These are phyloP conservation scores for Diploscapter pachys DNA, from an alignment of 1,140 invertebrate genomes.

Conservation along the genomic window DNA sequence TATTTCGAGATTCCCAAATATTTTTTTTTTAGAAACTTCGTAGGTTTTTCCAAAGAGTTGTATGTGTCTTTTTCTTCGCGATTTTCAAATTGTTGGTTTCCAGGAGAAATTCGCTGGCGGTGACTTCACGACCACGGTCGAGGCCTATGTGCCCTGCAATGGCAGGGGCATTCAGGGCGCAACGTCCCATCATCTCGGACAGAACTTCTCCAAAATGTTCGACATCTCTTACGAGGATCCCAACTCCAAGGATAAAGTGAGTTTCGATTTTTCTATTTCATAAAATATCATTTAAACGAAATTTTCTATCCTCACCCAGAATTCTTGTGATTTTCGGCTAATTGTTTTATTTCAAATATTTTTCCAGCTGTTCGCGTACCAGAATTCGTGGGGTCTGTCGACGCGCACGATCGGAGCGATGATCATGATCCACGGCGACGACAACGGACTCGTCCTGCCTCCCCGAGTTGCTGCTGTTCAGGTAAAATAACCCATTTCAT, in stretches of 20 bases:
- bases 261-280: neutral
- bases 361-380: conserved; percentile 72
- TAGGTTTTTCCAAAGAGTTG: too few species aligned
- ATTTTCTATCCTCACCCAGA: too few species aligned
- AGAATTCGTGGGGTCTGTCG: conserved; percentile 97
- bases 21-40: too few species aligned
- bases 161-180: conserved; percentile 83
- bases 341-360: neutral
- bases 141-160: conserved; percentile 88
- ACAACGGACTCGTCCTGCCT: conserved; percentile 90
- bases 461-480: conserved; percentile 80
- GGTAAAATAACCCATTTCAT: conserved; percentile 53
- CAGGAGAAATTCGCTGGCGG: conserved; percentile 98
- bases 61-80: neutral
- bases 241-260: neutral
- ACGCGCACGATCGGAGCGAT: conserved; percentile 89
- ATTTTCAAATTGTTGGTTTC: neutral
- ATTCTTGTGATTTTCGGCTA: too few species aligned
- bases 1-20: too few species aligned
- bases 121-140: conserved; percentile 93
- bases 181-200: conserved; percentile 95
- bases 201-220: conserved; percentile 99
- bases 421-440: conserved; percentile 94
- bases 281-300: too few species aligned
- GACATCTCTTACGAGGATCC: conserved; percentile 85